phyloP scores from a whole-genome alignment of 2,113 vertebrate species.

The Brachypodius melanocephalos region DNA sequence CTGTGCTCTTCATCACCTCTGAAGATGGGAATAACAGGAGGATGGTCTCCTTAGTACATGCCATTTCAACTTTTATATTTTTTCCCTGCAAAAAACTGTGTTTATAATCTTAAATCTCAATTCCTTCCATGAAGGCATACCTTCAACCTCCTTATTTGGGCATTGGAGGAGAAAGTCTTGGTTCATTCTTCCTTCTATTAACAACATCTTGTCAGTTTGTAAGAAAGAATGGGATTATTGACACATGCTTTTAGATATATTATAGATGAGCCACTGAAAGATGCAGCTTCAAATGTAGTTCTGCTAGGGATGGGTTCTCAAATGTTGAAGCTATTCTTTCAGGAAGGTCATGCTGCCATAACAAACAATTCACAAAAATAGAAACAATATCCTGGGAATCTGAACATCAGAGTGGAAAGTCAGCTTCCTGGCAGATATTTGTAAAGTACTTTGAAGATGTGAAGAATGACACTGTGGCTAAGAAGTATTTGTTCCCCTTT shows the following conservation, averaged over 20 bases:
- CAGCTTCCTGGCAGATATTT: conserved; percentile 62
- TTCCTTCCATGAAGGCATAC: not conserved
- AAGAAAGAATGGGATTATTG: not conserved
- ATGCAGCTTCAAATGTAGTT: not conserved
- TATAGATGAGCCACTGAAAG: not conserved
- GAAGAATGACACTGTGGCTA: not conserved
- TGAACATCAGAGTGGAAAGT: conserved; percentile 50
- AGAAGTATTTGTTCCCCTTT: not conserved
- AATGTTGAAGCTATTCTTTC: conserved; percentile 1
- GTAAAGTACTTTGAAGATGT: conserved; percentile 50
- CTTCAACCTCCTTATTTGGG: not conserved
- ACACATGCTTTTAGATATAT: not conserved
- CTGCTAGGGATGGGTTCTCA: conserved; percentile 9
- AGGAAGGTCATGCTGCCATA: conserved; percentile 51
- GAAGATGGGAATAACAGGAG: not conserved
- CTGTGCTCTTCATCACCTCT: not conserved
- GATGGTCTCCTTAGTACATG: not conserved
- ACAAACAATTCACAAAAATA: conserved; percentile 59
- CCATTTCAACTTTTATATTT: not conserved
- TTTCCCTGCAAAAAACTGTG: not conserved
- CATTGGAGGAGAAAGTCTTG: not conserved
- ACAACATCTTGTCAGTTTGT: not conserved
- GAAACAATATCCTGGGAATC: conserved; percentile 64
- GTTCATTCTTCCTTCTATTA: not conserved
- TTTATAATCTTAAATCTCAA: not conserved